Percentiles rank a stretch among this genome's conserved stretches.
phyloP scores from a whole-genome alignment of 2,797 vertebrate species.

The Sitta carolinensis region DNA sequence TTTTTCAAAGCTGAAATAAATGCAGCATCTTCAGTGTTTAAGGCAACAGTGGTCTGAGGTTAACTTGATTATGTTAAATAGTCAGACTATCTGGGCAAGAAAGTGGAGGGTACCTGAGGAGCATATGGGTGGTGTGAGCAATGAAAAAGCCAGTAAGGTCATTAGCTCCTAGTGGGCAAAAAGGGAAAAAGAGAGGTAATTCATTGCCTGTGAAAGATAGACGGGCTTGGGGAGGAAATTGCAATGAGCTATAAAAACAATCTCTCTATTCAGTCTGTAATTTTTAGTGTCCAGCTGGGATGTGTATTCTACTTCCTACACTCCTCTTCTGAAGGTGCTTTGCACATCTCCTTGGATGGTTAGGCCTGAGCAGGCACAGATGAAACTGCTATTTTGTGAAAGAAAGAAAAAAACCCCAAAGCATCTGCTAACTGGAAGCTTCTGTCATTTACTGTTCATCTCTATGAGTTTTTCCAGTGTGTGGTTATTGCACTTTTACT shows the following conservation, averaged over 20 bases:
- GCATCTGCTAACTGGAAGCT: neutral
- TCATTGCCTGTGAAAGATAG: neutral
- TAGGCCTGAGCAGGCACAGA: neutral
- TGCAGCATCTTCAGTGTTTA: neutral
- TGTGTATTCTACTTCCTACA: neutral
- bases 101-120: neutral
- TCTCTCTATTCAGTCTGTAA: neutral
- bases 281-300: neutral
- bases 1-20: slow-evolving; percentile 36
- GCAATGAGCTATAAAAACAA: neutral
- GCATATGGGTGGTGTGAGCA: neutral
- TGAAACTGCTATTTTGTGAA: neutral
- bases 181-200: slow-evolving; percentile 10
- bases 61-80: slow-evolving; percentile 30
- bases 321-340: neutral
- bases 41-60: neutral
- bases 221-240: neutral
- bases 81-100: neutral
- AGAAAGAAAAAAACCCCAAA: neutral
- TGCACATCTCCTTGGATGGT: neutral
- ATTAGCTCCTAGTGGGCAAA: slow-evolving; percentile 5
- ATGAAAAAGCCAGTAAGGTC: slow-evolving; percentile 27
- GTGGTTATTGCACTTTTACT: neutral
- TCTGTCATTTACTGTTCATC: neutral
- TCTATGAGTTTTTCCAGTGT: neutral